A percentile compares a stretch with the other conserved stretches of the same genome.
phyloP scores from a whole-genome alignment of 2,888 invertebrate species.

The Caenorhabditis panamensis region DNA sequence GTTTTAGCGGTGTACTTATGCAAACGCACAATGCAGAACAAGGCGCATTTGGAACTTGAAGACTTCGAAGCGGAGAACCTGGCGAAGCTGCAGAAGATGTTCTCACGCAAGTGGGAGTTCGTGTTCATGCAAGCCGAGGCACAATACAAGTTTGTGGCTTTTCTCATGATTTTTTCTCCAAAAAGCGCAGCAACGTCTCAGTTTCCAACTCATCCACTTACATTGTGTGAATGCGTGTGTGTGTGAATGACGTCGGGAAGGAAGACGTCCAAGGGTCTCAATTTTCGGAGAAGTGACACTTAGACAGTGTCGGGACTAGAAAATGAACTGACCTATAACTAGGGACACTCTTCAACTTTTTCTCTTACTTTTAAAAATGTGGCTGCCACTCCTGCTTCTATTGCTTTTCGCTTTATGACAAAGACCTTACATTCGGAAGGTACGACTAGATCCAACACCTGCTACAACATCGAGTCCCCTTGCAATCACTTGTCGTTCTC shows the following conservation, averaged over 20 bases:
- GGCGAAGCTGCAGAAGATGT: conserved; percentile 97
- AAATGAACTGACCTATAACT: neutral
- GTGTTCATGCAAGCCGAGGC: conserved; percentile 99
- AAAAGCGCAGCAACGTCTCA: conserved; percentile 55
- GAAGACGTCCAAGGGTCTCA: conserved; percentile 34
- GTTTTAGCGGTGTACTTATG: conserved; percentile 95
- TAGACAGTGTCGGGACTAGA: conserved; percentile 1
- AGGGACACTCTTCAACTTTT: neutral
- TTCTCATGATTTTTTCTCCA: conserved; percentile 24
- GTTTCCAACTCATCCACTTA: conserved; percentile 48
- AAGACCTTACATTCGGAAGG: too few species aligned
- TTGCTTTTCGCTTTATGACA: too few species aligned
- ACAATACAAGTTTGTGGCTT: conserved; percentile 86
- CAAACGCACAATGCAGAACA: conserved; percentile 99
- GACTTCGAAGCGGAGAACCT: conserved; percentile 99
- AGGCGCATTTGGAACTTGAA: conserved; percentile 95
- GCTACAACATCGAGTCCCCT: neutral
- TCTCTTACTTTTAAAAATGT: too few species aligned
- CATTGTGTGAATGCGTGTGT: conserved; percentile 45
- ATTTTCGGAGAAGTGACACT: conserved; percentile 28
- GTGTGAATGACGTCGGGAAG: conserved; percentile 41
- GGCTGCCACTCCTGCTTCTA: too few species aligned
- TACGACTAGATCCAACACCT: too few species aligned
- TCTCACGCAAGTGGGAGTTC: conserved; percentile 99
- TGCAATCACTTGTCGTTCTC: conserved; percentile 7